These are phyloP conservation scores for Tiphia femorata DNA, from an alignment of 2,888 invertebrate genomes.

Conservation along the genomic window DNA sequence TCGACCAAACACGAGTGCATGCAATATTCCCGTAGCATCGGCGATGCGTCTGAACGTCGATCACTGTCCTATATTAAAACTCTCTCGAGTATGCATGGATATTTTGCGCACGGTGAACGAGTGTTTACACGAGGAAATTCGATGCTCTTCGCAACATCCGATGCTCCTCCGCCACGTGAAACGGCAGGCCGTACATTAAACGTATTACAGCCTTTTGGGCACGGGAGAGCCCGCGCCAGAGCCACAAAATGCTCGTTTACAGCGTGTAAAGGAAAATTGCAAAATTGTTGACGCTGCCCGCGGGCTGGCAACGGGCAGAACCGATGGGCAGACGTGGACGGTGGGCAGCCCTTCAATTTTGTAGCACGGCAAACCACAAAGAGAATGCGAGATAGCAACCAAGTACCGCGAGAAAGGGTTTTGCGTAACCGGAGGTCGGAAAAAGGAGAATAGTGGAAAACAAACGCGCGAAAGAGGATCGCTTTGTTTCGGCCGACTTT, in stretches of 20 bases:
- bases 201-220: background rate
- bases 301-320: no score
- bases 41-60: slow-evolving; percentile 23
- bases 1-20: slow-evolving; percentile 11
- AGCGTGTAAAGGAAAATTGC: slow-evolving; percentile 21
- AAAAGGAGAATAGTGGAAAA: no score
- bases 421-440: no score
- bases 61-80: slow-evolving; percentile 33
- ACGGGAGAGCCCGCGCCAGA: background rate
- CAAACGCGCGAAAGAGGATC: background rate
- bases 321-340: no score
- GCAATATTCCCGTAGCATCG: slow-evolving; percentile 20
- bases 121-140: slow-evolving; percentile 38
- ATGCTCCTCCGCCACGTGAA: slow-evolving; percentile 12
- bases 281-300: slow-evolving; percentile 32
- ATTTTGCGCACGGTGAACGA: slow-evolving; percentile 26
- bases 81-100: slow-evolving; percentile 42
- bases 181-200: slow-evolving; percentile 14
- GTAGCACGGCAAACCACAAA: slow-evolving; percentile 20
- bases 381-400: slow-evolving; percentile 16
- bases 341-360: slow-evolving; percentile 43
- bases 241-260: slow-evolving; percentile 13
- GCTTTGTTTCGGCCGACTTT: no score
- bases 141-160: slow-evolving; percentile 36
- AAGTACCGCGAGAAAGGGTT: background rate